Conservation (phyloP, 1,140 invertebrate genomes). For the Leptinotarsa texana region DNA sequence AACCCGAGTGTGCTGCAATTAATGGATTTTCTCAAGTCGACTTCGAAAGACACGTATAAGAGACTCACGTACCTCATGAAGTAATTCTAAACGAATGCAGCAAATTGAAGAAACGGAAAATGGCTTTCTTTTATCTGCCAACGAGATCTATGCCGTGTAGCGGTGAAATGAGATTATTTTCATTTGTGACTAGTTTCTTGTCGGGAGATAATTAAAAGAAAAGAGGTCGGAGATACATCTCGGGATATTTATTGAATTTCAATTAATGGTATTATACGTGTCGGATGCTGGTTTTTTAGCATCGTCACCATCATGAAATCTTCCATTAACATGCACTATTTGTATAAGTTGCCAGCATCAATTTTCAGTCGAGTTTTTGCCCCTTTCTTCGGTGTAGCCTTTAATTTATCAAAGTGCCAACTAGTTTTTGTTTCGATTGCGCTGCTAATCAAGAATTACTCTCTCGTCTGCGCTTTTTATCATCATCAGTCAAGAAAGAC, state of each 20-base stretch:
- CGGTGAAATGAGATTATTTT: constrained; percentile 17
- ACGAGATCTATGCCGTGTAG: not conserved
- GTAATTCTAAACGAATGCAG: constrained; percentile 24
- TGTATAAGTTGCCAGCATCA: not conserved
- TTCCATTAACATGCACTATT: not conserved
- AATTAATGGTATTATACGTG: constrained; percentile 17
- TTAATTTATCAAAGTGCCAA: constrained; percentile 4
- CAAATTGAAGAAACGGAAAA: constrained; percentile 24
- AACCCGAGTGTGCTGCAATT: not conserved
- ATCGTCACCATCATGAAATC: not conserved
- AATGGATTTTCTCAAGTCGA: not conserved
- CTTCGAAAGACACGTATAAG: not conserved
- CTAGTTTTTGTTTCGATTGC: not conserved
- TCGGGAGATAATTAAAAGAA: constrained; percentile 23
- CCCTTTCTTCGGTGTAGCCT: not conserved
- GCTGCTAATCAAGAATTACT: not conserved
- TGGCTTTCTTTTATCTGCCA: constrained; percentile 23
- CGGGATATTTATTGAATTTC: constrained; percentile 22
- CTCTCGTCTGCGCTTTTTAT: not conserved
- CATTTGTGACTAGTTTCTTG: constrained; percentile 19
- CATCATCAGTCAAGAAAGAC: not conserved
- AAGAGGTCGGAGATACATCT: constrained; percentile 10
- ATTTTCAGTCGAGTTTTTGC: constrained; percentile 1
- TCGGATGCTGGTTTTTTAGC: not conserved
- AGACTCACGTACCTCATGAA: constrained; percentile 19